These are phyloP conservation scores for Enteromius radiatus DNA, from an alignment of 2,797 vertebrate species.

Conservation along the genomic window DNA sequence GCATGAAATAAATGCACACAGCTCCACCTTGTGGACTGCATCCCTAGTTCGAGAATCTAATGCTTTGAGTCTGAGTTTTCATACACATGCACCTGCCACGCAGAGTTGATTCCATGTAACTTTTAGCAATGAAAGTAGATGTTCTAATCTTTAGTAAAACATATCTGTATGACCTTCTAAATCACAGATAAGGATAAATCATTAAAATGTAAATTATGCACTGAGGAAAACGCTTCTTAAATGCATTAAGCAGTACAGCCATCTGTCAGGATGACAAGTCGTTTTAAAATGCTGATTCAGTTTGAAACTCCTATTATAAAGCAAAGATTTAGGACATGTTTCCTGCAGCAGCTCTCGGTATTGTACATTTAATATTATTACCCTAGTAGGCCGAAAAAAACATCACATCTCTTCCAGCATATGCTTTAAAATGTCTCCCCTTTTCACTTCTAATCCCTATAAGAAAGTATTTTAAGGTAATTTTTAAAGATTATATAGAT, in stretches of 20 bases:
- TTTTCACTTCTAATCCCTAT: background rate
- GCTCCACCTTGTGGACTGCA: slow-evolving; percentile 48
- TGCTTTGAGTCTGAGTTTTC: background rate
- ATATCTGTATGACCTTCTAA: no score
- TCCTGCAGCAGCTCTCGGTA: no score
- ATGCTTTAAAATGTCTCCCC: background rate
- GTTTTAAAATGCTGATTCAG: no score
- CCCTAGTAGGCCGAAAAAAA: background rate
- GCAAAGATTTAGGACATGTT: no score
- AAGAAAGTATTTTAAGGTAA: background rate
- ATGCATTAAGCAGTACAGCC: no score
- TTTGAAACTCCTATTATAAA: no score
- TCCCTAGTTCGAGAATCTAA: background rate
- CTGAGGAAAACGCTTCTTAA: no score
- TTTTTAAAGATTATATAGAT: no score
- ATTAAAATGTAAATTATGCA: no score
- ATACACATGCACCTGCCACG: background rate
- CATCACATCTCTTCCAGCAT: background rate
- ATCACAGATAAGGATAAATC: no score
- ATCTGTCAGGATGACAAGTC: no score
- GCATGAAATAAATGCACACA: slow-evolving; percentile 24
- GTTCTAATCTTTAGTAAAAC: background rate
- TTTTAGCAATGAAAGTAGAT: background rate
- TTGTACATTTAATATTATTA: no score
- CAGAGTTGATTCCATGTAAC: background rate